These are phyloP conservation scores for Capricornis sumatraensis DNA, from an alignment of 2,113 vertebrate species.

Conservation along the genomic window DNA sequence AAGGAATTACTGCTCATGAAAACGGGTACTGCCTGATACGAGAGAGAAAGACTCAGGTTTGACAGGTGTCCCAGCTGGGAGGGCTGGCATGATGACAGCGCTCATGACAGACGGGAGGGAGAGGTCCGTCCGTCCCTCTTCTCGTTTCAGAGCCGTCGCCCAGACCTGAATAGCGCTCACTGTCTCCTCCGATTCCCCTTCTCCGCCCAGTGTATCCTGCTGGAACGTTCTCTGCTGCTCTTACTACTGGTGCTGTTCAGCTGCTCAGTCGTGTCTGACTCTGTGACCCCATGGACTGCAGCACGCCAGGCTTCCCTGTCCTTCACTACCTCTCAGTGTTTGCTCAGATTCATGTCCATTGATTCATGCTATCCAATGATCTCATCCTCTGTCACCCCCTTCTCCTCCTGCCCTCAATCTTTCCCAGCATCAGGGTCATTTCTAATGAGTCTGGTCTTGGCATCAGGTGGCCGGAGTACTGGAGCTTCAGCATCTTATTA, in stretches of 20 bases:
- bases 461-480: neutral
- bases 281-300: neutral
- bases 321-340: neutral
- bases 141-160: neutral
- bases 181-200: neutral
- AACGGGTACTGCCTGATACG: neutral
- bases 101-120: neutral
- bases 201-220: fast-evolving
- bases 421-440: neutral
- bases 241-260: neutral
- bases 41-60: neutral
- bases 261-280: neutral
- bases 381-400: neutral
- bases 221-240: neutral
- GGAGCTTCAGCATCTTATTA: neutral
- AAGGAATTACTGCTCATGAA: neutral
- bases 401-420: neutral
- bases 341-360: neutral
- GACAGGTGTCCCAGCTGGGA: neutral
- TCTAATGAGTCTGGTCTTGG: neutral
- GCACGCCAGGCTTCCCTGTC: neutral
- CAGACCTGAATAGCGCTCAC: neutral
- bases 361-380: neutral
- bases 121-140: too few relatives aligned
- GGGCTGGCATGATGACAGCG: neutral